Conservation (phyloP, 1,140 invertebrate genomes). For the Drosophila kepulauana region DNA sequence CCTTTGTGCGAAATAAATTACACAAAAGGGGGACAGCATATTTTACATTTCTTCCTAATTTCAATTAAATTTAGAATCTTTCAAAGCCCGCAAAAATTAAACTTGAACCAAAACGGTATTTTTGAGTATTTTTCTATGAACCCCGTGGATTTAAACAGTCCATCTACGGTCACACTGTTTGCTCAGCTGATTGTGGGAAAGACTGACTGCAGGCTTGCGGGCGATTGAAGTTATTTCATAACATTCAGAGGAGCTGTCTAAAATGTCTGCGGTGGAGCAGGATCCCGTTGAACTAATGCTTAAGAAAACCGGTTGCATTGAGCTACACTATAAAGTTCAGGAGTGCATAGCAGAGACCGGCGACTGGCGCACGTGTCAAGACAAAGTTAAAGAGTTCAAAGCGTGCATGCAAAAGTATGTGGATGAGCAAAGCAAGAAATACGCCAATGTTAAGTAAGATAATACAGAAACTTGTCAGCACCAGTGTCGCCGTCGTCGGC, state of each 20-base stretch:
- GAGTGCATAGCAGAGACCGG: constrained; percentile 94
- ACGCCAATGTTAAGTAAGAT: constrained; percentile 76
- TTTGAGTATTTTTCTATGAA: too few relatives aligned
- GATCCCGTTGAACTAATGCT: constrained; percentile 94
- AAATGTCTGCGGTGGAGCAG: constrained; percentile 60
- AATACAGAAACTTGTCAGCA: constrained; percentile 53
- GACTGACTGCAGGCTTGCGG: neutral
- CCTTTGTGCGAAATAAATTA: neutral
- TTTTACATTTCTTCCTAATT: neutral
- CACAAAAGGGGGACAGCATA: neutral
- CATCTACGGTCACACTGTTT: too few relatives aligned
- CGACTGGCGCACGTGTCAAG: constrained; percentile 96
- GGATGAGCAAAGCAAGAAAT: constrained; percentile 81
- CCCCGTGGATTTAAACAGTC: neutral
- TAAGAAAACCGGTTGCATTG: constrained; percentile 94
- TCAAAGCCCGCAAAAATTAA: neutral
- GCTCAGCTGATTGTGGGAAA: neutral
- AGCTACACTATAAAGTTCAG: constrained; percentile 93
- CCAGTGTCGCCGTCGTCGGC: constrained; percentile 24
- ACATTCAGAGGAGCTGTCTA: constrained; percentile 14
- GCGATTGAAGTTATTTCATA: constrained; percentile 27
- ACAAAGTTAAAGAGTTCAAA: constrained; percentile 91
- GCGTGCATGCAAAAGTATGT: constrained; percentile 90
- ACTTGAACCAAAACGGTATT: too few relatives aligned
- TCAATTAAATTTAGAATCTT: neutral